phyloP scores from a whole-genome alignment of 1,140 invertebrate species.

The Bombyx mandarina region DNA sequence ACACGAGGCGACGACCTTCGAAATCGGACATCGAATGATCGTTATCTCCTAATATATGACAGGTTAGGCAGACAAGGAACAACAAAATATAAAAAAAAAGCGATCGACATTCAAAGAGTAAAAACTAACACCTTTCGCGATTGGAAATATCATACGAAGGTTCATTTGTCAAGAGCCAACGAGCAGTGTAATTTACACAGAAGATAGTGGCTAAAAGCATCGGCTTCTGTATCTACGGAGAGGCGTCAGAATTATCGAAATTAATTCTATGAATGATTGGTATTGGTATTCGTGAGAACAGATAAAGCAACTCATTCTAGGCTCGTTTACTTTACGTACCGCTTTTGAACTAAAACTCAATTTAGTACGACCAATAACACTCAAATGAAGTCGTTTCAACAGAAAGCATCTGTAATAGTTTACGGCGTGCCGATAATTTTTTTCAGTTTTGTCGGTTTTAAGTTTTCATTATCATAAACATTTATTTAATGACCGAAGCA shows the following conservation, averaged over 20 bases:
- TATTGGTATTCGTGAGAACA: conserved; percentile 23
- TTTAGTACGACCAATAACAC: conserved; percentile 14
- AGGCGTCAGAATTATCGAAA: conserved; percentile 61
- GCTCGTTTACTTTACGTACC: conserved; percentile 11
- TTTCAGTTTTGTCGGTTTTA: conserved; percentile 25
- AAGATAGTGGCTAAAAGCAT: conserved; percentile 60
- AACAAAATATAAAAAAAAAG: too few species aligned
- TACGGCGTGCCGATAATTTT: conserved; percentile 24
- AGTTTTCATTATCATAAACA: conserved; percentile 30
- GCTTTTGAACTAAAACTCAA: conserved; percentile 7
- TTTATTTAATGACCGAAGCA: conserved; percentile 40
- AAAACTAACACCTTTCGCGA: conserved; percentile 26
- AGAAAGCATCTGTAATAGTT: conserved; percentile 40
- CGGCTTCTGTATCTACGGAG: conserved; percentile 49
- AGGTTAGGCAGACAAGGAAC: conserved; percentile 9
- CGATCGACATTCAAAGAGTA: too few species aligned
- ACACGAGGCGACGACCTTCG: conserved; percentile 11
- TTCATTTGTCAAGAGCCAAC: conserved; percentile 41
- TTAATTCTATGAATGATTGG: conserved; percentile 63
- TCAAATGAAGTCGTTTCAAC: conserved; percentile 21
- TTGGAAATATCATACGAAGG: conserved; percentile 23
- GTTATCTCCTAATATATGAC: conserved; percentile 22
- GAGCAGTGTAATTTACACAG: conserved; percentile 39
- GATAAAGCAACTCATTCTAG: conserved; percentile 16
- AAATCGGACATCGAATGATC: conserved; percentile 15